Evolutionary conservation across 2,888 invertebrate genomes (phyloP), one percentile per base, ranked within the genome.

Genomic region (Thereva unica): DNA sequence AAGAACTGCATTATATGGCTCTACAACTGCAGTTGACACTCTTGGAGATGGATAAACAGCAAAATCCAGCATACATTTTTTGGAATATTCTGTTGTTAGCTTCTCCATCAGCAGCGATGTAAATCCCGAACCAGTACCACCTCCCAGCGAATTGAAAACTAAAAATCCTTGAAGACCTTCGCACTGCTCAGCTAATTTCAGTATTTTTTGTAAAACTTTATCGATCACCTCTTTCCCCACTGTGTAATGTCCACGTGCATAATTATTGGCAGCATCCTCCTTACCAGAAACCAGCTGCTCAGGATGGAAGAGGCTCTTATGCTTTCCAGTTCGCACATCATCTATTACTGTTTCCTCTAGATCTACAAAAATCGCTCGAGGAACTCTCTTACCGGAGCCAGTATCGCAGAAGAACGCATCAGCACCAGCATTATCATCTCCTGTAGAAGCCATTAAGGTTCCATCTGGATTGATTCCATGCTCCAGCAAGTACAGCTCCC

Each of bases 31-130:
- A 1, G 95, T 95, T 41, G 93, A 93, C 35, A 95, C 88, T 80
- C 90, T 91, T 55, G 94, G 94, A 9, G 95, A 93, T 4, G 95
- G 95, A 78, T 95, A 95, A 66, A 95, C 90, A n/a, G 92, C 89
- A 78, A 94, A 94, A 78, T 93, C 92, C 61, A 94, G 82, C 76
- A 93, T 93, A 78, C 92, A 91, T 78, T 93, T 93, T 79, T 93
- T 94, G 69, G 90, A 90, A 75, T 89, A 95, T 75, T 94, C 93
- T 10, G 89, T 88, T 0, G 90, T 88, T 4, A 95, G 83, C 63
- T 90, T 86, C 79, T 94, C 92, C 91, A 94, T 92, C 34, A 95
- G 83, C 52, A 94, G 83, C 1, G 93, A 92, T 0, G 93, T 92
- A 79, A 95, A 94, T 1, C 95, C 95, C 0, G 92, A 93, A 40